phyloP scores from a whole-genome alignment of 2,888 invertebrate species.

The Papilio elwesi region DNA sequence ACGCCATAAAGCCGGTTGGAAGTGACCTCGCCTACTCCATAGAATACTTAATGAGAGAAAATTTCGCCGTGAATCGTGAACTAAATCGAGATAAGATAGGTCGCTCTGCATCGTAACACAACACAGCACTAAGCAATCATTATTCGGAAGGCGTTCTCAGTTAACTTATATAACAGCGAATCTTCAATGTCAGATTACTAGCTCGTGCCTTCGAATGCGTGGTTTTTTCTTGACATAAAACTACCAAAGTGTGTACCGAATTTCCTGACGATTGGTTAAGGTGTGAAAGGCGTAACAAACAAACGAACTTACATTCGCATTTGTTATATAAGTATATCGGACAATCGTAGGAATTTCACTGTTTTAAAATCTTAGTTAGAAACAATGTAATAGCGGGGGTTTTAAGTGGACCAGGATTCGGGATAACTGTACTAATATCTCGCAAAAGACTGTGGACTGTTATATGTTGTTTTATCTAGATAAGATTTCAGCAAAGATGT shows the following conservation, averaged over 20 bases:
- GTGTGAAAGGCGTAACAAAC: too few relatives aligned
- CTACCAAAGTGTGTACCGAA: background rate
- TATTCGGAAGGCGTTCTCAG: conserved; percentile 9
- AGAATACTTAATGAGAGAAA: conserved; percentile 36
- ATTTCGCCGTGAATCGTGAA: conserved; percentile 28
- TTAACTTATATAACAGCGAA: background rate
- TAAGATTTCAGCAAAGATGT: too few relatives aligned
- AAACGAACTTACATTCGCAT: too few relatives aligned
- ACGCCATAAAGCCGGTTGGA: background rate
- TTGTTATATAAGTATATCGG: too few relatives aligned
- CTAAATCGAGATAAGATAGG: conserved; percentile 12
- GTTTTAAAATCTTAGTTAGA: too few relatives aligned
- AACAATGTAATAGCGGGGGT: too few relatives aligned
- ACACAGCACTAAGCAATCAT: background rate
- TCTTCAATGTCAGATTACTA: background rate
- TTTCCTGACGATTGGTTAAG: background rate
- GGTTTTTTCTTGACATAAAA: background rate
- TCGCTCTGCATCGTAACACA: background rate
- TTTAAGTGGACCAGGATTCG: too few relatives aligned
- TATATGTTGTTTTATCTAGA: too few relatives aligned
- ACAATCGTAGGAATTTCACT: too few relatives aligned
- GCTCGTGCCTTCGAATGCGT: background rate
- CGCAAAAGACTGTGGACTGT: too few relatives aligned
- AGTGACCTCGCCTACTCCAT: background rate
- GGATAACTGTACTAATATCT: too few relatives aligned